Conservation (phyloP, 2,888 invertebrate genomes). For the Lasioglossum figueresi region DNA sequence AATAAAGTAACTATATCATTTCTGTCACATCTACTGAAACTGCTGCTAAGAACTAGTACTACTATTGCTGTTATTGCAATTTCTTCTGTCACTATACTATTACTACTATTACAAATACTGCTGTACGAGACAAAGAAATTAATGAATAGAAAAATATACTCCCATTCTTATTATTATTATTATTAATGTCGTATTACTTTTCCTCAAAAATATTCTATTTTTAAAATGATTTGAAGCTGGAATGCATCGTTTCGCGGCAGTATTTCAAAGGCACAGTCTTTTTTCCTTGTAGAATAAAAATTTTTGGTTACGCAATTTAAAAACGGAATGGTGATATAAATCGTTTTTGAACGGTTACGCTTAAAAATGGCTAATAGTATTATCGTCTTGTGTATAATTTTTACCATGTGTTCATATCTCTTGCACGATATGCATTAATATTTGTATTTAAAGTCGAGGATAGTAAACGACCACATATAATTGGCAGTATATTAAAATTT, state of each 20-base stretch:
- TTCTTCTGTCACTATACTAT: background rate
- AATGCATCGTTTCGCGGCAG: slow-evolving; percentile 66
- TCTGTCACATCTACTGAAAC: background rate
- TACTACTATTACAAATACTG: background rate
- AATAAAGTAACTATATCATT: background rate
- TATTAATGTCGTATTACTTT: background rate
- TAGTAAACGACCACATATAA: slow-evolving; percentile 73
- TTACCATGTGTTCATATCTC: slow-evolving; percentile 31
- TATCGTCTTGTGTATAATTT: background rate
- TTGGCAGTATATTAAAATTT: slow-evolving; percentile 78
- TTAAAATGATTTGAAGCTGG: slow-evolving; percentile 13
- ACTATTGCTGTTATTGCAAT: background rate
- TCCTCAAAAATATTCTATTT: background rate
- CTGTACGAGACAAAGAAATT: background rate
- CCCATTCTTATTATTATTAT: background rate
- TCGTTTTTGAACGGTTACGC: slow-evolving; percentile 43
- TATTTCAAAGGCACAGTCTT: slow-evolving; percentile 73
- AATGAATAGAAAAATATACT: background rate
- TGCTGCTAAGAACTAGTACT: slow-evolving; percentile 1
- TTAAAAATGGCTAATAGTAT: slow-evolving; percentile 57
- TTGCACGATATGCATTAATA: slow-evolving; percentile 14
- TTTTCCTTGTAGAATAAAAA: slow-evolving; percentile 10
- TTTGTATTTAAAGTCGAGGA: slow-evolving; percentile 56
- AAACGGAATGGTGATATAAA: slow-evolving; percentile 53
- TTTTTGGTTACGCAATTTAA: slow-evolving; percentile 27